Percentiles rank a stretch among this genome's conserved stretches.
phyloP scores from a whole-genome alignment of 1,140 invertebrate genomes.

The Doryteuthis pealeii region DNA sequence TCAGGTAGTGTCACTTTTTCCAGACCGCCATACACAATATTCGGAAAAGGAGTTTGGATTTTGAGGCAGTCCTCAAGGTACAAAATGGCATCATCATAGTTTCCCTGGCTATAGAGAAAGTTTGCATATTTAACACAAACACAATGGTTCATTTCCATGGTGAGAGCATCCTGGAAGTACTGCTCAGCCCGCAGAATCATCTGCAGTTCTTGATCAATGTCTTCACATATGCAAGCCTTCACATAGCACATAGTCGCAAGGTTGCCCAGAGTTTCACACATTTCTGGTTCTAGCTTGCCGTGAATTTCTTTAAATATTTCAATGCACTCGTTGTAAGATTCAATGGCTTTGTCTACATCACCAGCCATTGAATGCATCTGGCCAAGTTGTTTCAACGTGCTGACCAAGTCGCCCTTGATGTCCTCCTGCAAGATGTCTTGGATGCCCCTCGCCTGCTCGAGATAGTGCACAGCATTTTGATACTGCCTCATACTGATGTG shows the following conservation, averaged over 20 bases:
- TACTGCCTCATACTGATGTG: slow-evolving; percentile 57
- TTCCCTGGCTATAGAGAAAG: slow-evolving; percentile 52
- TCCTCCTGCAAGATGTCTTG: slow-evolving; percentile 55
- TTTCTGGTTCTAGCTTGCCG: slow-evolving; percentile 49
- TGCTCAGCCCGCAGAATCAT: slow-evolving; percentile 49
- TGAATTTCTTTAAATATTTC: slow-evolving; percentile 54
- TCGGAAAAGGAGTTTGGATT: slow-evolving; percentile 27
- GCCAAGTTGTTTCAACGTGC: slow-evolving; percentile 49
- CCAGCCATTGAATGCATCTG: slow-evolving; percentile 54
- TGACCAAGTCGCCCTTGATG: slow-evolving; percentile 52
- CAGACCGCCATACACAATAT: slow-evolving; percentile 50
- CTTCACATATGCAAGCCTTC: slow-evolving; percentile 54
- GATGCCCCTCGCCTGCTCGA: slow-evolving; percentile 53
- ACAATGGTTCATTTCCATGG: slow-evolving; percentile 43
- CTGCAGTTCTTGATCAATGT: slow-evolving; percentile 44
- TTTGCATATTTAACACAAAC: slow-evolving; percentile 54
- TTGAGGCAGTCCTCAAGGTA: slow-evolving; percentile 45
- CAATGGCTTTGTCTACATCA: slow-evolving; percentile 54
- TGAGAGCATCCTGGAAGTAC: slow-evolving; percentile 50
- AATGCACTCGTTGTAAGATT: slow-evolving; percentile 51
- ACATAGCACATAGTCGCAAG: slow-evolving; percentile 55
- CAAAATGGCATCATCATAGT: slow-evolving; percentile 49
- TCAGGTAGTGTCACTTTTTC: slow-evolving; percentile 55
- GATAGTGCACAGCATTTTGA: slow-evolving; percentile 50
- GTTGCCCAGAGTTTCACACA: slow-evolving; percentile 51